Evolutionary conservation across 2,888 invertebrate species (phyloP).

Genomic region (Octonoba sinensis): DNA sequence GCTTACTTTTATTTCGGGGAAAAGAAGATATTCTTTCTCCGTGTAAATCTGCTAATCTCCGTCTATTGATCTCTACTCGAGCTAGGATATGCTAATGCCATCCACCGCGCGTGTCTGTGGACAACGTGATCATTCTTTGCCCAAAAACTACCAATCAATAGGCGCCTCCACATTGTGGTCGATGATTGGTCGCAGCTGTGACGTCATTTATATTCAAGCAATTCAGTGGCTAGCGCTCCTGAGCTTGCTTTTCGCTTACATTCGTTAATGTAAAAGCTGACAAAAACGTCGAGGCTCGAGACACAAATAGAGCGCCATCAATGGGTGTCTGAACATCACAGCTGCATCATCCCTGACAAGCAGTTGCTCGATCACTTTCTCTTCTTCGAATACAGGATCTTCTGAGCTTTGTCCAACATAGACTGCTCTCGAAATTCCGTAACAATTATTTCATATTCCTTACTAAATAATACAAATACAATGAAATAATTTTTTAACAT

Average conservation of each 20-base stretch:
- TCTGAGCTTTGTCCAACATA: too few species aligned
- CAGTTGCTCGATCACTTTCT: neutral
- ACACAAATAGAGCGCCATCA: conserved; percentile 20
- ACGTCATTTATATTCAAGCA: conserved; percentile 65
- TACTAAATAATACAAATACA: too few species aligned
- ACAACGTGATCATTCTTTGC: conserved; percentile 36
- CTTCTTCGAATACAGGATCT: too few species aligned
- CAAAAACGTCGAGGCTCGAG: conserved; percentile 46
- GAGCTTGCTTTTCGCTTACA: conserved; percentile 32
- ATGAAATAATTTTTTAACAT: too few species aligned
- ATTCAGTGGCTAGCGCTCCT: conserved; percentile 55
- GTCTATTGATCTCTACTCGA: conserved; percentile 43
- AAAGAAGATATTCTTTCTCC: conserved; percentile 3
- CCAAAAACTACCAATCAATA: conserved; percentile 62
- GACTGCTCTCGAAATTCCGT: too few species aligned
- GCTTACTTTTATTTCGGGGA: neutral
- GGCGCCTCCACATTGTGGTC: conserved; percentile 53
- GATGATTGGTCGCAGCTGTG: conserved; percentile 65
- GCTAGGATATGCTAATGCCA: conserved; percentile 50
- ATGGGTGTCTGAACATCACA: conserved; percentile 14
- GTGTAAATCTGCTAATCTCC: conserved; percentile 44
- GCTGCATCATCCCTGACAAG: conserved; percentile 12
- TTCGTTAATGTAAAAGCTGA: conserved; percentile 55
- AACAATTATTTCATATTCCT: too few species aligned
- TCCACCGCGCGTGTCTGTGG: conserved; percentile 24